phyloP scores from a whole-genome alignment of 2,113 vertebrate species.

The Thamnophis sirtalis region DNA sequence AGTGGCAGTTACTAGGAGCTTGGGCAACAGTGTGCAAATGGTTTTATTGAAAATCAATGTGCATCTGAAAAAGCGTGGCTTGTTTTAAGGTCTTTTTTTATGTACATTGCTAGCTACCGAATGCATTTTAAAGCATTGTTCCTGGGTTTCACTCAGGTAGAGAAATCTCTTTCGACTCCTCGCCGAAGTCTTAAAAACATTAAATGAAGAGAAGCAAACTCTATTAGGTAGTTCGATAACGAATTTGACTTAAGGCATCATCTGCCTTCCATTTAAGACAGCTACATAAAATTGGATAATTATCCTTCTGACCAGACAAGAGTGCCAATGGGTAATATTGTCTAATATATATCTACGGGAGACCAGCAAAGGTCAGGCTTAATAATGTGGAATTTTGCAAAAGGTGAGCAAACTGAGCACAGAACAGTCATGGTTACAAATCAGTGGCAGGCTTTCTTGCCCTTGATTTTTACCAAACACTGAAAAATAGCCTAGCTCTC shows the following conservation, averaged over 20 bases:
- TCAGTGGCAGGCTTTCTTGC: not conserved
- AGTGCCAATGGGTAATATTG: not conserved
- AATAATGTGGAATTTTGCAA: not conserved
- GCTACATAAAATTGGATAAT: not conserved
- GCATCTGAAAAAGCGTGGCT: constrained; percentile 55
- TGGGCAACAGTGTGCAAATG: constrained; percentile 59
- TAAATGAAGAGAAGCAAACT: not conserved
- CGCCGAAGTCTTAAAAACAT: not conserved
- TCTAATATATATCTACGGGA: not conserved
- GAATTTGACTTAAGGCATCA: not conserved
- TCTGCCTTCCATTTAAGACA: not conserved
- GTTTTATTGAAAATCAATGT: constrained; percentile 70
- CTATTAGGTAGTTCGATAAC: not conserved
- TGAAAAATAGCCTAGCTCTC: not conserved
- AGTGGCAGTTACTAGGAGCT: constrained; percentile 44
- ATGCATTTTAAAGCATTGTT: constrained; percentile 23
- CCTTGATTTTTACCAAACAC: not conserved
- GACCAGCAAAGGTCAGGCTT: not conserved
- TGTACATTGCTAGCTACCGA: constrained; percentile 24
- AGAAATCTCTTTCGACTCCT: not conserved
- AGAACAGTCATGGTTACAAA: not conserved
- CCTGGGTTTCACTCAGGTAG: constrained; percentile 12
- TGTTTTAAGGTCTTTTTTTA: constrained; percentile 49
- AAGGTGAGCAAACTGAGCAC: not conserved
- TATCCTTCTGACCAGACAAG: not conserved